Evolutionary conservation across 2,888 invertebrate species (phyloP), one percentile per base, ranked within the genome.

Genomic region (Cheilosia urbana): DNA sequence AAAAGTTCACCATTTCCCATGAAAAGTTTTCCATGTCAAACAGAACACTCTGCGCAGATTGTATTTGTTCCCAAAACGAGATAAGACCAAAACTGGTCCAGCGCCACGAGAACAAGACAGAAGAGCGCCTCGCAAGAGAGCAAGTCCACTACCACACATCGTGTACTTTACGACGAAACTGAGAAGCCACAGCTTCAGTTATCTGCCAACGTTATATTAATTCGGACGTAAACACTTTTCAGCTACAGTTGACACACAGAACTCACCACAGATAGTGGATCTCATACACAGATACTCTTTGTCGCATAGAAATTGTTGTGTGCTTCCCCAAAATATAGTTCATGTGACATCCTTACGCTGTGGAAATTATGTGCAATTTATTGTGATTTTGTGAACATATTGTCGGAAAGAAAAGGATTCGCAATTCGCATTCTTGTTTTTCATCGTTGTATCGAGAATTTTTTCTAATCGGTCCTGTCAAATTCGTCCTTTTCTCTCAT

Each of bases 171-270:
- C 65, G 47, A 27, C 17, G 71, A 72, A 68, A 57, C 77, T 77
- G 42, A 51, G 60, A 82, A 68, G 75, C 75, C 87, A 80, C 87
- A 84, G 80, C 88, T 88, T 91, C 89, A 92, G 91, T 92, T 89
- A 89, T 89, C 89, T 89, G 89, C 89, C 90, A 90, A 90, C 91
- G 89, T 90, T 91, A 89, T 90, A 89, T 89, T 89, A 88, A 90
- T 89, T 88, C 91, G 91, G 91, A 90, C 90, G 91, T 89, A 87
- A 80, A 37, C 71, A 60, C n/a, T 73, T 45, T 51, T 34, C 27
- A 62, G 42, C 11, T 1, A 37, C 30, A 57, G 57, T 55, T 42
- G 19, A 51, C 4, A 66, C 27, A 13, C 65, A 49, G 57, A 24
- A 30, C 13, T 13, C 9, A 53, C 51, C 49, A 66, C 19, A 71